Evolutionary conservation across 1,140 invertebrate species (phyloP), one percentile per base, ranked within the genome.

Genomic region (Megalonaias nervosa): DNA sequence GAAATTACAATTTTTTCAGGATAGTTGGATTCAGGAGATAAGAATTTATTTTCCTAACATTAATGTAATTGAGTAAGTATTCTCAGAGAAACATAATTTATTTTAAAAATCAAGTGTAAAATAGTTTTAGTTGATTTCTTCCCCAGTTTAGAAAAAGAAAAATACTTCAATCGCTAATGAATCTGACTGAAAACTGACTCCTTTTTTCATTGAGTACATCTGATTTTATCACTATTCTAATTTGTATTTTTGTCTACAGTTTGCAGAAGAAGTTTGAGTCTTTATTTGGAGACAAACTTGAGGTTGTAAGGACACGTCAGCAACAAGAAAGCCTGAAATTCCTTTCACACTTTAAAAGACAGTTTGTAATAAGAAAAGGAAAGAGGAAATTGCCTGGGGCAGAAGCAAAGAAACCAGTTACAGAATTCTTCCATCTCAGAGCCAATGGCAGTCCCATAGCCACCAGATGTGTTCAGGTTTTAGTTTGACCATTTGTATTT

Each of bases 321-420:
- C 98, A 99, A 90, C 98, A 99, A 91, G 99, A 99, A 92, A 99
- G 98, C 91, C 93, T 99, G 31, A 99, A 99, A 91, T 99, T 99
- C 89, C 94, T 99, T 92, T 96, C 98, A 0, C 98, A 99, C 91
- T 99, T 99, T 91, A 97, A 98, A 87, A 92, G 95, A 72, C 95
- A 97, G 88, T 99, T 99, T 91, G 94, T 99, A 19, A 99, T 99
- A 67, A 95, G 96, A 82, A 94, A 94, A 79, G 98, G 98, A 56
- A 97, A 97, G 89, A 92, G 97, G 72, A 89, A 87, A 73, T 71
- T 77, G 2, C 86, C 83, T 13, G 79, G 79, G 26, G 67, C 79
- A 38, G 80, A 86, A n/a, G 77, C 81, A 48, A 91, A 90, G 61
- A 93, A 93, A 65, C 88, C 91, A 48, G 93, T 93, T 67, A 96